These are phyloP conservation scores for Petrocephalus zakoni DNA, from an alignment of 2,113 vertebrate genomes.

Conservation along the genomic window DNA sequence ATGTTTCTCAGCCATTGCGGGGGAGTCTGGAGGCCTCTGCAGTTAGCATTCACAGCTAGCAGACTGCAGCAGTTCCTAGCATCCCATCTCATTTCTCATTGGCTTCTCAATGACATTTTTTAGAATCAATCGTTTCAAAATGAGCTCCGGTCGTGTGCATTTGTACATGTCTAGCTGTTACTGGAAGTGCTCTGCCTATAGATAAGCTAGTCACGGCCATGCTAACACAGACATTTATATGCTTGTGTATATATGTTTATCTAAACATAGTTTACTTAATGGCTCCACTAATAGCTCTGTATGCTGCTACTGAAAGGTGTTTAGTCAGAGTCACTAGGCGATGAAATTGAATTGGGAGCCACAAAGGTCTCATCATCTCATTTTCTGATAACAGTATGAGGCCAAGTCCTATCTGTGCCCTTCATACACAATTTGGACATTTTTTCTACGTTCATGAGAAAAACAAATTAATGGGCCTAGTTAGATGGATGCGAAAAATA, in stretches of 20 bases:
- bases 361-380: not conserved
- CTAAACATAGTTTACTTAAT: not conserved
- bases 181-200: not conserved
- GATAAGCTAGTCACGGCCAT: not conserved
- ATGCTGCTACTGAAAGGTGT: not conserved
- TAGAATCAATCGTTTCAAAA: not conserved
- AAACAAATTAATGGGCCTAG: not conserved
- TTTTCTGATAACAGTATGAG: not conserved
- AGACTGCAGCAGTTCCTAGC: not conserved
- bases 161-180: not conserved
- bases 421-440: not conserved
- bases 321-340: not conserved
- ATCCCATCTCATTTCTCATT: not conserved
- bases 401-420: not conserved
- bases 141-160: not conserved
- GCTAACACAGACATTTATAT: not conserved
- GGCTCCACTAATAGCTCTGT: not conserved
- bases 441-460: not conserved
- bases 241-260: slow-evolving; percentile 2
- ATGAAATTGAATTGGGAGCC: not conserved
- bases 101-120: not conserved
- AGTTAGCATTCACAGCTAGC: not conserved
- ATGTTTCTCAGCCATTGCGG: not conserved
- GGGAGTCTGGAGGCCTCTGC: not conserved
- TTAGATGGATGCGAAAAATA: not conserved